These are phyloP conservation scores for Poeciliopsis paucimaculata DNA, from an alignment of 2,797 vertebrate species.

Conservation along the genomic window DNA sequence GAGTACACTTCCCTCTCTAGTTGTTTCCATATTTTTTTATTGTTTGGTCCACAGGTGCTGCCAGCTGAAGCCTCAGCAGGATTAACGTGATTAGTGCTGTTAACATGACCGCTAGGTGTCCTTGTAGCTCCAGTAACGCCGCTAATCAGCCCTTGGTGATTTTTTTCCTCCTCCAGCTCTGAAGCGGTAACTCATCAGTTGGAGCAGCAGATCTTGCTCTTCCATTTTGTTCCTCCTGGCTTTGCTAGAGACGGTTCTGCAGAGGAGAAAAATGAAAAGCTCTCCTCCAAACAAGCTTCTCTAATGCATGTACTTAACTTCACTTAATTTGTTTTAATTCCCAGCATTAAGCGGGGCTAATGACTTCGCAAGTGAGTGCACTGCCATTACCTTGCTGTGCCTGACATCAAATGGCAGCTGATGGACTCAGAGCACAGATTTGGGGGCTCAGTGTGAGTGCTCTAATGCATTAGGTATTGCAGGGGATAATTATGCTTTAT, in stretches of 20 bases:
- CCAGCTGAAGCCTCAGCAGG: neutral
- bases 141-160: conserved; percentile 28
- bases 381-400: conserved; percentile 78
- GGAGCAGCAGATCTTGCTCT: conserved; percentile 32
- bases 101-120: conserved; percentile 77
- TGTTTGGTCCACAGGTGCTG: neutral
- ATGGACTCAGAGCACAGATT: conserved; percentile 77
- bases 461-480: conserved; percentile 73
- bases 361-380: conserved; percentile 78
- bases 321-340: conserved; percentile 83
- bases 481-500: conserved; percentile 70
- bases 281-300: conserved; percentile 72
- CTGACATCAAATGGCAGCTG: conserved; percentile 78
- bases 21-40: neutral
- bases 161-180: neutral
- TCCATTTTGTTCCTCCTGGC: conserved; percentile 30
- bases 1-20: neutral
- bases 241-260: conserved; percentile 43
- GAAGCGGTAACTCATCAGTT: conserved; percentile 37
- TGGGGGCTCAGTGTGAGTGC: conserved; percentile 66
- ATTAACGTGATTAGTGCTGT: conserved; percentile 4
- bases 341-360: conserved; percentile 77
- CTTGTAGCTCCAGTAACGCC: conserved; percentile 60
- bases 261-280: conserved; percentile 66
- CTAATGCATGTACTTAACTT: conserved; percentile 84